These are phyloP conservation scores for Brachionus paranguensis DNA, from an alignment of 1,140 invertebrate genomes.

Conservation along the genomic window DNA sequence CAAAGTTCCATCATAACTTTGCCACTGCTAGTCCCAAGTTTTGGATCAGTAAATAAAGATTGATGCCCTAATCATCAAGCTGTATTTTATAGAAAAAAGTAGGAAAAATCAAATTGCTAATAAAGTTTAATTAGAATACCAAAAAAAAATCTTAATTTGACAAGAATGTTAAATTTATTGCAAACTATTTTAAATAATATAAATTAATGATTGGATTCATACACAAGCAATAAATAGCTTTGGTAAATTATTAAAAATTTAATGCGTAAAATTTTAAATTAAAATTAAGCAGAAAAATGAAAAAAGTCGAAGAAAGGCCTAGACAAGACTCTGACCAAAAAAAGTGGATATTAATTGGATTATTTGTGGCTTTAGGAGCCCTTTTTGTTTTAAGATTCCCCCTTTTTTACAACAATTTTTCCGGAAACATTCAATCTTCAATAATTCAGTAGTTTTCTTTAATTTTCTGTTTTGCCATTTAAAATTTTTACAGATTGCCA, in stretches of 20 bases:
- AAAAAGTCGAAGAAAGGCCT: not conserved
- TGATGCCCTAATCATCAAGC: too few relatives aligned
- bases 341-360: not conserved
- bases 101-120: too few relatives aligned
- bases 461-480: not conserved
- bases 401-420: not conserved
- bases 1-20: too few relatives aligned
- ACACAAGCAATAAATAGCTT: not conserved
- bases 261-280: not conserved
- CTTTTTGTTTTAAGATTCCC: not conserved
- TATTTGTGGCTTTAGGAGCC: not conserved
- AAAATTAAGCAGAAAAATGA: not conserved
- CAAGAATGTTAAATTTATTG: constrained; percentile 15
- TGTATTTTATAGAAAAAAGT: too few relatives aligned
- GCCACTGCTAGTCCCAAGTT: too few relatives aligned
- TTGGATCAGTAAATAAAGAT: too few relatives aligned
- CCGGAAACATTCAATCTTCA: not conserved
- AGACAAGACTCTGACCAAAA: not conserved
- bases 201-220: not conserved
- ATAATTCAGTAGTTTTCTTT: not conserved
- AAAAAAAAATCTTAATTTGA: not conserved
- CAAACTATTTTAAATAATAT: not conserved
- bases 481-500: not conserved
- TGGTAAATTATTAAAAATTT: not conserved
- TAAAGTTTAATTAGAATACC: not conserved